These are phyloP conservation scores for Lacerta bilineata DNA, from an alignment of 2,797 vertebrate species.

Conservation along the genomic window DNA sequence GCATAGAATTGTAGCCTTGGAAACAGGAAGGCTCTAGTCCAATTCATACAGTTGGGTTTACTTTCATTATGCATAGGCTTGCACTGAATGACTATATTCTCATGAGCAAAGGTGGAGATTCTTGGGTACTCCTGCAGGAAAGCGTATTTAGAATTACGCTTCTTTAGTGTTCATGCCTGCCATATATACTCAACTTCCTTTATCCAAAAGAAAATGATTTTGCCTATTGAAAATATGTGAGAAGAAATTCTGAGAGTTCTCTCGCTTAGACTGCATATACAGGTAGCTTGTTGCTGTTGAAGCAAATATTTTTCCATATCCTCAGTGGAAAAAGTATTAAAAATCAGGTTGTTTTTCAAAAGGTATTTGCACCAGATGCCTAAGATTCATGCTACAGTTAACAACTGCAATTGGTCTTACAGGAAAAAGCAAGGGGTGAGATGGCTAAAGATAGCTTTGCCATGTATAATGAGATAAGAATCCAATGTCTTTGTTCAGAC, in stretches of 20 bases:
- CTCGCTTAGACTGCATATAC: background rate
- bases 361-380: background rate
- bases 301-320: background rate
- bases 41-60: background rate
- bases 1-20: background rate
- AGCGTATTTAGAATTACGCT: background rate
- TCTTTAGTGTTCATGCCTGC: background rate
- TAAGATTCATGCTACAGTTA: background rate
- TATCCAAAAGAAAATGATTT: background rate
- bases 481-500: too few relatives aligned
- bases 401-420: too few relatives aligned
- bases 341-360: background rate
- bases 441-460: too few relatives aligned
- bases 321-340: slow-evolving; percentile 1
- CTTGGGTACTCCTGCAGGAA: background rate
- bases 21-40: background rate
- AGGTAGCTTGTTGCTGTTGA: background rate
- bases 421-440: too few relatives aligned
- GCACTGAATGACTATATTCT: background rate
- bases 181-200: background rate
- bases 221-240: background rate
- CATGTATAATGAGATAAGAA: too few relatives aligned
- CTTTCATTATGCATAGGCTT: too few relatives aligned
- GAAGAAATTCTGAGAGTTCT: background rate
- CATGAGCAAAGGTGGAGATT: background rate